phyloP scores from a whole-genome alignment of 2,797 vertebrate species.

The Botia almorhae region DNA sequence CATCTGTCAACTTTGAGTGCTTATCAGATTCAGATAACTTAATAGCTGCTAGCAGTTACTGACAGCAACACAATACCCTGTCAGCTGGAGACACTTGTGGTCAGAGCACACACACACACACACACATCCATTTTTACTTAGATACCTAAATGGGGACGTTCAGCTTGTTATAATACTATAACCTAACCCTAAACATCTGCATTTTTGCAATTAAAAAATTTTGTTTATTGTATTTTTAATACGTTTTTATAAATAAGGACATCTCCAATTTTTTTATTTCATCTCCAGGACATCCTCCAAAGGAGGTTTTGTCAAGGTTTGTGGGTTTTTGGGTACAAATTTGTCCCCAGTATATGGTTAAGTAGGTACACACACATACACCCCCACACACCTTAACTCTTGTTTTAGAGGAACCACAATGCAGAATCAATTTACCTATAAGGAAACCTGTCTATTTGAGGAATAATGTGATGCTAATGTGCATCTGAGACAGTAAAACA shows the following conservation, averaged over 20 bases:
- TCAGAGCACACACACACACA: not conserved
- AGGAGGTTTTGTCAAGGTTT: too few relatives aligned
- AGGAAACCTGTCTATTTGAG: not conserved
- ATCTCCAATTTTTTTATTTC: too few relatives aligned
- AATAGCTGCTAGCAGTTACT: not conserved
- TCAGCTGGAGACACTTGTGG: conserved; percentile 57
- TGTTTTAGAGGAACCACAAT: not conserved
- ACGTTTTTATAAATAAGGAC: too few relatives aligned
- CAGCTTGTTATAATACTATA: too few relatives aligned
- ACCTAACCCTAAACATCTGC: too few relatives aligned
- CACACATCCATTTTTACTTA: conserved; percentile 1
- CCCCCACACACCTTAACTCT: conserved; percentile 1
- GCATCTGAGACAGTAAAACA: not conserved
- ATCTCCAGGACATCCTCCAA: too few relatives aligned
- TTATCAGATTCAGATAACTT: conserved; percentile 13
- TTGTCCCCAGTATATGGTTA: not conserved
- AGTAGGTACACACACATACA: conserved; percentile 5
- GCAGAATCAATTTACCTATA: not conserved
- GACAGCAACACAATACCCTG: conserved; percentile 62
- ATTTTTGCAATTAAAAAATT: too few relatives aligned
- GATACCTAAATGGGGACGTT: too few relatives aligned
- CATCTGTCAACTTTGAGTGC: not conserved
- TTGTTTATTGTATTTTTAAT: too few relatives aligned
- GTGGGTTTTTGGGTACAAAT: too few relatives aligned
- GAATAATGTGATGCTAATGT: not conserved